Evolutionary conservation across 2,888 invertebrate species (phyloP), one percentile per base, ranked within the genome.

Genomic region (Anarsia innoxiella): DNA sequence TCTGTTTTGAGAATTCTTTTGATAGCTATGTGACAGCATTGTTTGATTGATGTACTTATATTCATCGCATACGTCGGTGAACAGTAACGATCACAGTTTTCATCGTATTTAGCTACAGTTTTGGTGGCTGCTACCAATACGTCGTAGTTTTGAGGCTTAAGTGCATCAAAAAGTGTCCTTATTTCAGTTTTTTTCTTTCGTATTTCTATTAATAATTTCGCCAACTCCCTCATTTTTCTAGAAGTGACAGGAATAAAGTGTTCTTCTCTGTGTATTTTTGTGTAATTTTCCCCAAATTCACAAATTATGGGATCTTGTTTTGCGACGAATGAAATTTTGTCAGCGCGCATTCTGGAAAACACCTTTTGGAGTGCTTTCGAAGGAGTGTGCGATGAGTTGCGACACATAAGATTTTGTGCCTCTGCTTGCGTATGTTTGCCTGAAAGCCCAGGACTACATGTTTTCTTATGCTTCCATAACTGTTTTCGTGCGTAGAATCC

Each of bases 171-270:
- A 5, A 19, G 19, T 5, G 4, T 19, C 8, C 8, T 19, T 19
- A 19, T 19, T 3, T 3, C 8, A 19, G 19, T 3, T 8, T 19
- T 19, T 19, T 5, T 19, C 36, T 35, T 35, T 16, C 15, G 6
- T 3, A 35, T 4, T 27, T 35, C 35, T 4, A 35, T 26, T 11
- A 35, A 27, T 10, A 35, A 12, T 27, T 35, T 35, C 6, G 27
- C 35, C 4, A 27, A 12, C 10, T 35, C 35, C 16, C 35, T 12
- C 35, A 35, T 35, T 35, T 35, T 35, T 27, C 35, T 9, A 9
- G 35, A 35, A 8, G 12, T 12, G 6, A 35, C 35, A 9, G 14
- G 13, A 5, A 35, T 12, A 12, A 27, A 27, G 9, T 19, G 19
- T 19, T 19, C 19, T 8, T 30, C 23, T 12, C 29, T 13, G 12